phyloP scores from a whole-genome alignment of 1,140 invertebrate genomes.

The Zaprionus kolodkinae region DNA sequence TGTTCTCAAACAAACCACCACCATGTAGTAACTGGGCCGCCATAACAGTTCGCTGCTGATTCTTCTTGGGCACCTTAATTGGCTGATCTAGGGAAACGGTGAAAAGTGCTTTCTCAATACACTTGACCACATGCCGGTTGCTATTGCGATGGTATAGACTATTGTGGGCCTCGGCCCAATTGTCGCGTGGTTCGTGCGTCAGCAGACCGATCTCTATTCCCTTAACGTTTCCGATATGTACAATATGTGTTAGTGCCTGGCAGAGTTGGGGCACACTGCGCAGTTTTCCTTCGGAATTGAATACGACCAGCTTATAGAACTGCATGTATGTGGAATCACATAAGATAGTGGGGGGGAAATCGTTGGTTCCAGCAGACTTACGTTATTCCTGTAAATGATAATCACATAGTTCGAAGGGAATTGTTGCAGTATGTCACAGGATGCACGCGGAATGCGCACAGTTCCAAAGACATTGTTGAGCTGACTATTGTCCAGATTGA shows the following conservation, averaged over 20 bases:
- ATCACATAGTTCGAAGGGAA: constrained; percentile 89
- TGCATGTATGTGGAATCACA: constrained; percentile 66
- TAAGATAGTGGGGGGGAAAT: not conserved
- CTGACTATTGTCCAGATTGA: constrained; percentile 94
- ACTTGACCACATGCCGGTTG: constrained; percentile 87
- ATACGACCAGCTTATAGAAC: constrained; percentile 91
- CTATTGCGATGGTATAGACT: constrained; percentile 84
- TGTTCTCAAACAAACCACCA: constrained; percentile 87
- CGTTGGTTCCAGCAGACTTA: constrained; percentile 84
- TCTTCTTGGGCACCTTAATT: constrained; percentile 78
- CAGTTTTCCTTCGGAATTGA: constrained; percentile 85
- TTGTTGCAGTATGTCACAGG: constrained; percentile 88
- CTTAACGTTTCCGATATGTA: constrained; percentile 80
- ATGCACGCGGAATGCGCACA: constrained; percentile 89
- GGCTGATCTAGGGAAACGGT: constrained; percentile 91
- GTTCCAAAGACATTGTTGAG: constrained; percentile 94
- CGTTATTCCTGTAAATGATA: constrained; percentile 93
- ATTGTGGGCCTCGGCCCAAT: constrained; percentile 90
- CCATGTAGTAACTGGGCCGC: constrained; percentile 89
- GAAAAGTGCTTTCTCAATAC: constrained; percentile 92
- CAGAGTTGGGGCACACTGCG: constrained; percentile 35
- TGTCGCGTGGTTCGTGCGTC: constrained; percentile 92
- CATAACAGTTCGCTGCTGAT: constrained; percentile 80
- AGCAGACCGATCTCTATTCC: constrained; percentile 90
- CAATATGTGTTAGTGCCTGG: constrained; percentile 85